phyloP scores from a whole-genome alignment of 2,797 vertebrate species.

The Carcharodon carcharias region DNA sequence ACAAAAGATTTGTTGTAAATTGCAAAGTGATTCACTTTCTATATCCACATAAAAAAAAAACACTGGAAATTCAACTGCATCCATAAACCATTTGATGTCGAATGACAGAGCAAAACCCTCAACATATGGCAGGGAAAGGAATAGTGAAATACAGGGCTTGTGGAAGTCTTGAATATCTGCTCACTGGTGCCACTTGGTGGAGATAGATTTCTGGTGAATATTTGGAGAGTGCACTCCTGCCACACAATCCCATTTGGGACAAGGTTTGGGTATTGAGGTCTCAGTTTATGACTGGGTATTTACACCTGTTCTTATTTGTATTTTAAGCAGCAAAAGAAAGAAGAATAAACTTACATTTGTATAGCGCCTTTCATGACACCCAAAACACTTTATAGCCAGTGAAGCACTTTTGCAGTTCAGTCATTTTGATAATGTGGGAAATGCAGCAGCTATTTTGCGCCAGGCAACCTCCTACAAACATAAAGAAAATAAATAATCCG shows the following conservation, averaged over 20 bases:
- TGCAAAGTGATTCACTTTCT: neutral
- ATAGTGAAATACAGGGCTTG: constrained; percentile 3
- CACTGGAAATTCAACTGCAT: neutral
- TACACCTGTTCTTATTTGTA: neutral
- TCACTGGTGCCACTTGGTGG: constrained; percentile 18
- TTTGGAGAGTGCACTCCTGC: neutral
- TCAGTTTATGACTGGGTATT: neutral
- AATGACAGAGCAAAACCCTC: neutral
- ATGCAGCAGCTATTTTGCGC: neutral
- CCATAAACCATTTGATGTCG: neutral
- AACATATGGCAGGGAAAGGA: neutral
- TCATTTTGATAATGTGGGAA: neutral
- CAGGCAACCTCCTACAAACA: neutral
- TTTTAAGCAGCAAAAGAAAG: neutral
- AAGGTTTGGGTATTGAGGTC: neutral
- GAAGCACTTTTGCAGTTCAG: neutral
- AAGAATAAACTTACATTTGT: neutral
- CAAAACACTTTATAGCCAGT: neutral
- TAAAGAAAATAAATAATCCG: neutral
- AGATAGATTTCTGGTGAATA: neutral
- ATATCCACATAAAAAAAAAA: constrained; percentile 5
- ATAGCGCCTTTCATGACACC: neutral
- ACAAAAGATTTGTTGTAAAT: constrained; percentile 13
- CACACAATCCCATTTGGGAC: neutral
- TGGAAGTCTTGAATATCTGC: neutral